Conservation (phyloP, 2,888 invertebrate species). For the Microdon myrmicae region DNA sequence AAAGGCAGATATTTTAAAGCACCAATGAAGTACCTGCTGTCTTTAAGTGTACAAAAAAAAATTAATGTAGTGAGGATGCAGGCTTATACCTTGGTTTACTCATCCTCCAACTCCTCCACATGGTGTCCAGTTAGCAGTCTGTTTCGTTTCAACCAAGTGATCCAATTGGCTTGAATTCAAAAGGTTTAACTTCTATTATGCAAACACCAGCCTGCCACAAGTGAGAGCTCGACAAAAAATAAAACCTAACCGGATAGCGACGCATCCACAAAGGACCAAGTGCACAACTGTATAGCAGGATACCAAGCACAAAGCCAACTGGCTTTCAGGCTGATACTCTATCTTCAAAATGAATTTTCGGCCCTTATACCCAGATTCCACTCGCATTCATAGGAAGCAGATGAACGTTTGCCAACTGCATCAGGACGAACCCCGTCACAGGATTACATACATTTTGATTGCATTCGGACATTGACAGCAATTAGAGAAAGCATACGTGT, state of each 20-base stretch:
- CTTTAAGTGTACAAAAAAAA: slow-evolving; percentile 3
- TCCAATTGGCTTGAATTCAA: slow-evolving; percentile 51
- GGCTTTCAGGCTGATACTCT: slow-evolving; percentile 43
- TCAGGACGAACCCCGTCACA: slow-evolving; percentile 31
- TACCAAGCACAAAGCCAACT: slow-evolving; percentile 46
- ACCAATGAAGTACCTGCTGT: too few relatives aligned
- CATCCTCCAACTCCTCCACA: too few relatives aligned
- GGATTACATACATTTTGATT: slow-evolving; percentile 49
- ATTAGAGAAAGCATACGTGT: slow-evolving; percentile 50
- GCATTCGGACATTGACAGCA: slow-evolving; percentile 52
- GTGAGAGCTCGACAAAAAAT: slow-evolving; percentile 29
- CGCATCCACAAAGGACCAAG: slow-evolving; percentile 36
- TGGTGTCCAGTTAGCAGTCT: too few relatives aligned
- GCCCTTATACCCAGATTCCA: slow-evolving; percentile 18
- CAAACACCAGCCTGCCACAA: slow-evolving; percentile 39
- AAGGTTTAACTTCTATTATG: slow-evolving; percentile 44
- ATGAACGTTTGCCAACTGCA: slow-evolving; percentile 24
- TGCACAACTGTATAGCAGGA: slow-evolving; percentile 29
- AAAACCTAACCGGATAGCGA: slow-evolving; percentile 1
- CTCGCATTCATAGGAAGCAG: slow-evolving; percentile 35
- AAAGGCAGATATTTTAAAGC: slow-evolving; percentile 42
- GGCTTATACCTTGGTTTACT: too few relatives aligned
- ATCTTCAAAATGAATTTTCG: slow-evolving; percentile 47
- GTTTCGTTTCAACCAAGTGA: slow-evolving; percentile 32
- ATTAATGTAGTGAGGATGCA: slow-evolving; percentile 17